These are phyloP conservation scores for Thryonomys swinderianus DNA, from an alignment of 2,113 vertebrate species.

Conservation along the genomic window DNA sequence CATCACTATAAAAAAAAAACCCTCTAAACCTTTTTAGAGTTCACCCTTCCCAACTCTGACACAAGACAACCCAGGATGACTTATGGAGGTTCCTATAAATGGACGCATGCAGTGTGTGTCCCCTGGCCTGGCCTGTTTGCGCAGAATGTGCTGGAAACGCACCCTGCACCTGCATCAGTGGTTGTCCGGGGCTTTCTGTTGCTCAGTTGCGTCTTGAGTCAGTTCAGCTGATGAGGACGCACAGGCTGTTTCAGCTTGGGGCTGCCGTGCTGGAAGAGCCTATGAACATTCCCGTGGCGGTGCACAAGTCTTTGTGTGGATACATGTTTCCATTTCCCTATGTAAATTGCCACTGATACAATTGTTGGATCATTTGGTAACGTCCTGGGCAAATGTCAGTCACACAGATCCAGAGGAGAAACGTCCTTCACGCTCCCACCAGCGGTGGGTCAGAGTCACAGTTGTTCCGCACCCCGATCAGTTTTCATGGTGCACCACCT, in stretches of 20 bases:
- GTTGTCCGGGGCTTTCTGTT: fast-evolving
- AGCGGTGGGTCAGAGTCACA: fast-evolving
- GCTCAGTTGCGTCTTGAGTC: fast-evolving
- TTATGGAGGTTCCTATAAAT: neutral
- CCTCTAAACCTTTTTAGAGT: fast-evolving
- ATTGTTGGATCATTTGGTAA: neutral
- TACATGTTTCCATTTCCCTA: neutral
- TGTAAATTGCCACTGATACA: neutral
- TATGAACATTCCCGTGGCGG: fast-evolving
- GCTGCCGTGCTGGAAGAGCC: neutral
- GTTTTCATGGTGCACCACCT: too few species aligned
- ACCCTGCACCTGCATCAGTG: fast-evolving
- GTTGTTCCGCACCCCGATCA: fast-evolving
- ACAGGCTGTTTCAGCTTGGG: fast-evolving
- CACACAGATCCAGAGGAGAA: too few species aligned
- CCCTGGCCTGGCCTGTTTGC: neutral
- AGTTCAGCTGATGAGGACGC: too few species aligned
- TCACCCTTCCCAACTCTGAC: neutral
- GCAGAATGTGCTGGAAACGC: fast-evolving
- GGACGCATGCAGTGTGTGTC: fast-evolving
- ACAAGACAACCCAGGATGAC: fast-evolving
- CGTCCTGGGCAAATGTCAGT: fast-evolving
- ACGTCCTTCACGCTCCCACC: fast-evolving
- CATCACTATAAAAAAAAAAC: neutral
- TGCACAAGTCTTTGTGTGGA: too few species aligned